Evolutionary conservation across 2,113 vertebrate species (phyloP).

Genomic region (Donacobius atricapilla): DNA sequence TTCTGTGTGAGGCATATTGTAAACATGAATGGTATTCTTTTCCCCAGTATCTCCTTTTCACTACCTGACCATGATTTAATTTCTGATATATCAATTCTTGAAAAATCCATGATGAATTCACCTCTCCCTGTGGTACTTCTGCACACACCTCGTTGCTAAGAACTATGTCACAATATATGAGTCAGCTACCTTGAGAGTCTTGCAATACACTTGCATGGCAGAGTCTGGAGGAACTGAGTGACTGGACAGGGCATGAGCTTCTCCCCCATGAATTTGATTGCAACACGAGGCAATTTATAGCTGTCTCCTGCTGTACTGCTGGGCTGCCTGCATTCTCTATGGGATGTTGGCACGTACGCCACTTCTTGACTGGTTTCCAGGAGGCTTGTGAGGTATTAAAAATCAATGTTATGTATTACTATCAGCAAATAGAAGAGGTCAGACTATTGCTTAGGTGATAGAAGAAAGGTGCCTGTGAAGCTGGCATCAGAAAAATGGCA

Average conservation of each 20-base stretch:
- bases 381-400: not conserved
- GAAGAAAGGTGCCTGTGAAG: not conserved
- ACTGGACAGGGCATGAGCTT: not conserved
- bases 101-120: not conserved
- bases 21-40: not conserved
- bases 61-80: not conserved
- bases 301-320: not conserved
- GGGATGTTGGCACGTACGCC: not conserved
- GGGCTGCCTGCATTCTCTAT: not conserved
- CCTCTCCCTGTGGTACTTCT: not conserved
- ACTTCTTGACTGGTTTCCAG: not conserved
- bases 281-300: not conserved
- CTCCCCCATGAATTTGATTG: not conserved
- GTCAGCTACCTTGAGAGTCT: not conserved
- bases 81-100: not conserved
- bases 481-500: not conserved
- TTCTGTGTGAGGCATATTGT: not conserved
- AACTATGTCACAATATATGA: accelerated
- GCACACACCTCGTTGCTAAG: not conserved
- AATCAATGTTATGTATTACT: not conserved
- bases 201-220: accelerated
- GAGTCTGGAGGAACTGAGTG: not conserved
- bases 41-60: not conserved
- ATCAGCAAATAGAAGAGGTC: not conserved
- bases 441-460: not conserved